phyloP scores from a whole-genome alignment of 2,888 invertebrate genomes.

The Xylota sylvarum region DNA sequence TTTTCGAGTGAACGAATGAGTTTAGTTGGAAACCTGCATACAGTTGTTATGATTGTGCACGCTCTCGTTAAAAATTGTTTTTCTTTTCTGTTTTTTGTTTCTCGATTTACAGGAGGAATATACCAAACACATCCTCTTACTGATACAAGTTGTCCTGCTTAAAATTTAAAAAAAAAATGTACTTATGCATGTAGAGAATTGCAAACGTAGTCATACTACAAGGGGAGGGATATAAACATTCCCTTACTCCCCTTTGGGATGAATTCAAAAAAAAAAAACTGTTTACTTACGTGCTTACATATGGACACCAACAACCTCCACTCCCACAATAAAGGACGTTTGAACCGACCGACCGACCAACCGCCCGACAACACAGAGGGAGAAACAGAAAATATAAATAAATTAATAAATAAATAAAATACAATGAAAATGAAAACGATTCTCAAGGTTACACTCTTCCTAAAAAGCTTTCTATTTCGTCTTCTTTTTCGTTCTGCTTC shows the following conservation, averaged over 20 bases:
- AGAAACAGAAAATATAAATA: constrained; percentile 27
- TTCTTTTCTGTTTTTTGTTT: background rate
- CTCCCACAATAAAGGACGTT: background rate
- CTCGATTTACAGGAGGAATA: background rate
- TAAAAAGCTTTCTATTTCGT: constrained; percentile 35
- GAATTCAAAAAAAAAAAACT: constrained; percentile 19
- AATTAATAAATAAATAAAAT: constrained; percentile 55
- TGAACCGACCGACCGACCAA: constrained; percentile 4
- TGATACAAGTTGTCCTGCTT: background rate
- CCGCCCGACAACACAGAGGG: background rate
- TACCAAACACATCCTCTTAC: background rate
- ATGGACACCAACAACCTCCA: constrained; percentile 29
- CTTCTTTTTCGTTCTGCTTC: constrained; percentile 5
- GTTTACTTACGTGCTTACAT: constrained; percentile 44
- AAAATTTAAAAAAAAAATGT: constrained; percentile 2
- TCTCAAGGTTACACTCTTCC: constrained; percentile 60
- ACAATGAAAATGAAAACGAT: constrained; percentile 64
- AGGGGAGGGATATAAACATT: constrained; percentile 10
- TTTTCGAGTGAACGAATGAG: constrained; percentile 39
- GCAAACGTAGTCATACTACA: constrained; percentile 22
- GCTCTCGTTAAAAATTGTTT: constrained; percentile 2
- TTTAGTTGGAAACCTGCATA: constrained; percentile 11
- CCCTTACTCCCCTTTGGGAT: background rate
- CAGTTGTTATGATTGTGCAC: constrained; percentile 1
- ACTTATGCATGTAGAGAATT: background rate